Evolutionary conservation across 2,888 invertebrate species (phyloP).

Genomic region (Ennomos fuscantarius): DNA sequence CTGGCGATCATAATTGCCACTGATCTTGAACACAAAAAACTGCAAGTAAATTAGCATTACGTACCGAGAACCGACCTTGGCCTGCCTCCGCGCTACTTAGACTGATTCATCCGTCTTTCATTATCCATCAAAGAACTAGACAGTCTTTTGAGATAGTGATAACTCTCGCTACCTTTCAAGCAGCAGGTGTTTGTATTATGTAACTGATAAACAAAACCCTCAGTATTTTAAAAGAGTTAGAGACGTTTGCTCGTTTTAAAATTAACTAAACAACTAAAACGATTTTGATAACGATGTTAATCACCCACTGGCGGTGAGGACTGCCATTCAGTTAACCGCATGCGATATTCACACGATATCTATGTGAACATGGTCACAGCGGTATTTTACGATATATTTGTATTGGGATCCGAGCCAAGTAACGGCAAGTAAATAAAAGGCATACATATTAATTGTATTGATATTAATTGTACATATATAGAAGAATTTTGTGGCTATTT

Average conservation of each 20-base stretch:
- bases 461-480: neutral
- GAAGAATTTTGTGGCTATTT: too few species aligned
- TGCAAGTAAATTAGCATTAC: slow-evolving; percentile 43
- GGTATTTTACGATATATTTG: slow-evolving; percentile 2
- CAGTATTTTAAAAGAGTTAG: neutral
- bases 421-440: slow-evolving; percentile 11
- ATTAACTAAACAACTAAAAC: slow-evolving; percentile 34
- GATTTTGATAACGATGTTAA: slow-evolving; percentile 34
- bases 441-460: too few species aligned
- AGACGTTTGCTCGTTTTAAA: slow-evolving; percentile 33
- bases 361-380: neutral
- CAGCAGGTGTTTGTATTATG: neutral
- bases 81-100: slow-evolving; percentile 43
- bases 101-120: slow-evolving; percentile 65
- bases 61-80: slow-evolving; percentile 62
- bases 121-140: slow-evolving; percentile 44
- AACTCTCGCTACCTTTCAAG: slow-evolving; percentile 7
- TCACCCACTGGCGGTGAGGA: slow-evolving; percentile 24
- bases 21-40: slow-evolving; percentile 12
- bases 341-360: slow-evolving; percentile 20
- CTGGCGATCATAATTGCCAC: slow-evolving; percentile 52
- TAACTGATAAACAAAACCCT: slow-evolving; percentile 10
- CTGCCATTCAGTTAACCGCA: slow-evolving; percentile 14
- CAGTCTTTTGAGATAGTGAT: slow-evolving; percentile 33
- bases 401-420: slow-evolving; percentile 17